Evolutionary conservation across 1,140 invertebrate genomes (phyloP), one percentile per base, ranked within the genome.

Genomic region (Neoseiulus cucumeris): DNA sequence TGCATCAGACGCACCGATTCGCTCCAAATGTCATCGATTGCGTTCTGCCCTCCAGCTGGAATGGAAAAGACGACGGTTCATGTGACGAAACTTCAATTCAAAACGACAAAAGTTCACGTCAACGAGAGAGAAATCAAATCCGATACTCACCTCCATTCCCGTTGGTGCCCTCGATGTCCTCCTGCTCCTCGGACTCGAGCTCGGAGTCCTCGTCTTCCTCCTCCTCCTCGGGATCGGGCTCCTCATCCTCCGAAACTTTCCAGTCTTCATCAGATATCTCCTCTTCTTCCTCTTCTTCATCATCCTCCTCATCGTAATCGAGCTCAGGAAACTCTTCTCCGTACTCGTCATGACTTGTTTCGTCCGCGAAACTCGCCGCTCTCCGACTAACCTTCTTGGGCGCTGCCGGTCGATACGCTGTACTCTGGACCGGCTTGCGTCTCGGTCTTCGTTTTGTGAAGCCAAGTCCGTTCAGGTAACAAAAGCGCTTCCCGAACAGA

Each of bases 211-310:
- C 51, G 14, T 29, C 33, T 20, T 59, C 51, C 22, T 59, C 51
- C 51, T 59, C 51, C 9, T 59, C 51, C 17, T 47, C 45, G 14
- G 51, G 51, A 25, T 59, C 51, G 2, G 51, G 14, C 22, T 59
- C 51, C 22, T 59, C 51, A 25, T 59, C 51, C 22, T 59, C 51
- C 2, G 51, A 59, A 12, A 59, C 51, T 33, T 59, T 59, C 51
- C 51, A 59, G 9, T 59, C 51, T 59, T 59, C 51, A 25, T 59
- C 51, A 9, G 51, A 59, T 12, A 59, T 59, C 22, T 25, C 51
- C 22, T 59, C 51, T 25, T 59, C 51, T 33, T 59, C 51, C 14
- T 59, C 51, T 25, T 59, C 51, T 59, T 59, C 51, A 20, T 59
- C 51, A 25, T 59, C 25, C 22, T 59, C 51, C 22, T 59, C 51